These are phyloP conservation scores for Pollenia griseotomentosa DNA, from an alignment of 2,888 invertebrate species.

Conservation along the genomic window DNA sequence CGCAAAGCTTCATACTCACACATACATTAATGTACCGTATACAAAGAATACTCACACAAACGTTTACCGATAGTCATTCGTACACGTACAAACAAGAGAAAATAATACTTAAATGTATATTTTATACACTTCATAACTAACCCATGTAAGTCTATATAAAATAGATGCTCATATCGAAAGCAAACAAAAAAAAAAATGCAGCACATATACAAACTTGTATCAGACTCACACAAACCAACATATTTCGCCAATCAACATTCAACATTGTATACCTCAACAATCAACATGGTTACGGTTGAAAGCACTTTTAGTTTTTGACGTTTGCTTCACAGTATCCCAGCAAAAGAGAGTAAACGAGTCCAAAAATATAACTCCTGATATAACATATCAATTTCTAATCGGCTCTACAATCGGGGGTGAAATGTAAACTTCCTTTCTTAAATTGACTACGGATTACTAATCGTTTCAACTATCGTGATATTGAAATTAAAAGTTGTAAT, in stretches of 20 bases:
- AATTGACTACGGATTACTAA: too few relatives aligned
- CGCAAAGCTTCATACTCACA: conserved; percentile 2
- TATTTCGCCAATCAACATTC: conserved; percentile 67
- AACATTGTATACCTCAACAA: conserved; percentile 69
- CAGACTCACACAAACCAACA: conserved; percentile 42
- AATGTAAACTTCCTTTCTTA: too few relatives aligned
- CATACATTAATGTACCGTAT: too few relatives aligned
- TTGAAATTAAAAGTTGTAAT: too few relatives aligned
- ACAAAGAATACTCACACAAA: too few relatives aligned
- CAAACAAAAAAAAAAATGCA: conserved; percentile 30
- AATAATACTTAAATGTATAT: conserved; percentile 44
- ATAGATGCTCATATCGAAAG: conserved; percentile 30
- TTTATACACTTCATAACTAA: conserved; percentile 60
- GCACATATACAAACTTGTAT: background rate
- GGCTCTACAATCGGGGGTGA: too few relatives aligned
- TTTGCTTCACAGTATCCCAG: conserved; percentile 46
- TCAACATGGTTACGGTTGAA: conserved; percentile 68
- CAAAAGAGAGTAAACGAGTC: background rate
- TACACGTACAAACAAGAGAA: conserved; percentile 5
- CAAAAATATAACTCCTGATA: background rate
- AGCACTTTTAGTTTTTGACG: conserved; percentile 65
- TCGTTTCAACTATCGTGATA: too few relatives aligned
- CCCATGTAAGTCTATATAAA: conserved; percentile 45
- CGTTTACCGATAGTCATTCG: background rate
- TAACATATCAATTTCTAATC: too few relatives aligned